These are phyloP conservation scores for Scolopax rusticola DNA, from an alignment of 2,797 vertebrate species.

Conservation along the genomic window DNA sequence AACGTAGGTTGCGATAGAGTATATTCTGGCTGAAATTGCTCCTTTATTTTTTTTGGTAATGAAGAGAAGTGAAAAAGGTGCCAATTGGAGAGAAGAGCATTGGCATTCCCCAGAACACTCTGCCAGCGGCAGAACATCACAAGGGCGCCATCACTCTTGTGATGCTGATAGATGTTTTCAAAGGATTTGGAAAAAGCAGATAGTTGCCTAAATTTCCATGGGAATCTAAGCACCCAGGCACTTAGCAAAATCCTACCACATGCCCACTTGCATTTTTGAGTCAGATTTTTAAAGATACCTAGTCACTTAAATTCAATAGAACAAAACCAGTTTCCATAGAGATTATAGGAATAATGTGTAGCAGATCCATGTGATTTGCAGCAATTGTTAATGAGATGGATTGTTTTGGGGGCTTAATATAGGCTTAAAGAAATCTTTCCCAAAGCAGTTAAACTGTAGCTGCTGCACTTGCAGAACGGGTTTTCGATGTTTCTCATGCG, in stretches of 20 bases:
- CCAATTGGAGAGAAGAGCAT: neutral
- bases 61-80: conserved; percentile 17
- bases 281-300: neutral
- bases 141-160: neutral
- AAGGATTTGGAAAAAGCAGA: neutral
- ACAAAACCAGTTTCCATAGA: conserved; percentile 34
- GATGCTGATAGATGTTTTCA: neutral
- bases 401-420: neutral
- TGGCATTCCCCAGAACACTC: neutral
- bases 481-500: neutral
- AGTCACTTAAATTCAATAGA: neutral
- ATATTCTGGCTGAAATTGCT: neutral
- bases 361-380: neutral
- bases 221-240: neutral
- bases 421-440: neutral
- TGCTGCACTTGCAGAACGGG: conserved; percentile 24
- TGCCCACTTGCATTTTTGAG: conserved; percentile 26
- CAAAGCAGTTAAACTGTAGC: conserved; percentile 26
- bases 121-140: neutral
- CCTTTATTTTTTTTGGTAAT: neutral
- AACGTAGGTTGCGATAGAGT: neutral
- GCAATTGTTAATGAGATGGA: neutral
- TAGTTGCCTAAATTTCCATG: neutral
- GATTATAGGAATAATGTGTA: neutral
- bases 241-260: neutral